phyloP scores from a whole-genome alignment of 1,140 invertebrate species.

The Dinoponera quadriceps region DNA sequence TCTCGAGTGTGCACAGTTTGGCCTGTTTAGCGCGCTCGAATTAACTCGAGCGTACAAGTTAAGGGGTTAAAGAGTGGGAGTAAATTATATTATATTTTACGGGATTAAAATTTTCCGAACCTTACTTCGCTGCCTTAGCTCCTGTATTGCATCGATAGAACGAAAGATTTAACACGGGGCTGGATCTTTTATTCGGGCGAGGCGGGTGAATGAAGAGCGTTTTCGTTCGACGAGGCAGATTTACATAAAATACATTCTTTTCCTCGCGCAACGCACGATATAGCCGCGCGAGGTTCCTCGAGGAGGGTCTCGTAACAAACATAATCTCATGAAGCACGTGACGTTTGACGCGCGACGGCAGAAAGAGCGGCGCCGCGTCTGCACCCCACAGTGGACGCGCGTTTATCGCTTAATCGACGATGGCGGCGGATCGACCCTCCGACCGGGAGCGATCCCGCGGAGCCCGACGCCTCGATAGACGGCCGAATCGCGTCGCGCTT shows the following conservation, averaged over 20 bases:
- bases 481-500: background rate
- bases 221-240: background rate
- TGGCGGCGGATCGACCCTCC: constrained; percentile 45
- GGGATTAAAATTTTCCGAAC: no score
- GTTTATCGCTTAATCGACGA: constrained; percentile 55
- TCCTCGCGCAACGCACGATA: background rate
- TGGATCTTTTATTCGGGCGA: no score
- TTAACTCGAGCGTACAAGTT: no score
- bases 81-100: no score
- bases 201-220: no score
- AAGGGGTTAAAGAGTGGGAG: no score
- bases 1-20: no score
- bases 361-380: background rate
- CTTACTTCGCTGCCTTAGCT: no score
- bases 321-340: background rate
- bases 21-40: no score
- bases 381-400: constrained; percentile 42
- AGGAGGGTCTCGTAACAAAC: background rate
- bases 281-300: background rate
- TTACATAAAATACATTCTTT: no score
- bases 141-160: no score
- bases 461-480: constrained; percentile 24
- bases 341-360: background rate
- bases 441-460: constrained; percentile 12
- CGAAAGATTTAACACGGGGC: no score